phyloP scores from a whole-genome alignment of 2,113 vertebrate species.

The Lepus europaeus region DNA sequence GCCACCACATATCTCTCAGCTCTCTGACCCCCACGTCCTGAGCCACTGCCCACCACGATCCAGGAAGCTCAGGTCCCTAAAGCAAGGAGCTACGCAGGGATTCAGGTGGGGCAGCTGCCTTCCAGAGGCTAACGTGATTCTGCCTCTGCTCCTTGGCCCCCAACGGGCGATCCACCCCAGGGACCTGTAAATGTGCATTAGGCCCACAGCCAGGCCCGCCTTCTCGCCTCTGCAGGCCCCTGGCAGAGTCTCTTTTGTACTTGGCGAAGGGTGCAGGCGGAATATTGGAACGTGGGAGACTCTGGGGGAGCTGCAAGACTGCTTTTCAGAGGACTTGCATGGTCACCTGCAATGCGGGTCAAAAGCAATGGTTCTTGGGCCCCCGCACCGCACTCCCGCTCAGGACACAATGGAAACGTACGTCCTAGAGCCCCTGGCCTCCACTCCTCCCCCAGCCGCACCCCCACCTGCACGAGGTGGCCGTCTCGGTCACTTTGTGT shows the following conservation, averaged over 20 bases:
- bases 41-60: background rate
- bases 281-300: fast-evolving
- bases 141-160: background rate
- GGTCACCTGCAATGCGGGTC: background rate
- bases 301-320: background rate
- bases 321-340: fast-evolving
- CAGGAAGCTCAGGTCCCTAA: conserved; percentile 35
- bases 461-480: too few relatives aligned
- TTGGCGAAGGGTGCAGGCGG: background rate
- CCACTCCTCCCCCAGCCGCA: too few relatives aligned
- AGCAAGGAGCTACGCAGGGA: background rate
- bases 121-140: background rate
- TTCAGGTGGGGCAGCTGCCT: background rate
- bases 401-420: background rate
- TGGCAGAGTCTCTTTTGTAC: background rate
- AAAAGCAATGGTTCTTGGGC: background rate
- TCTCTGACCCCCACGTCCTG: background rate
- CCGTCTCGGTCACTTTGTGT: too few relatives aligned
- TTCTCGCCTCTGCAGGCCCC: background rate
- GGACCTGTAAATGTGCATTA: conserved; percentile 51
- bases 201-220: conserved; percentile 32
- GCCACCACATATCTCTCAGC: background rate
- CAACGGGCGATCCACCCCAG: background rate
- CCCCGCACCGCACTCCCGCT: fast-evolving
- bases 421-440: too few relatives aligned